A percentile compares a stretch with the other conserved stretches of the same genome.
Conservation (phyloP, 2,113 vertebrate genomes). For the Rhagologus leucostigma region DNA sequence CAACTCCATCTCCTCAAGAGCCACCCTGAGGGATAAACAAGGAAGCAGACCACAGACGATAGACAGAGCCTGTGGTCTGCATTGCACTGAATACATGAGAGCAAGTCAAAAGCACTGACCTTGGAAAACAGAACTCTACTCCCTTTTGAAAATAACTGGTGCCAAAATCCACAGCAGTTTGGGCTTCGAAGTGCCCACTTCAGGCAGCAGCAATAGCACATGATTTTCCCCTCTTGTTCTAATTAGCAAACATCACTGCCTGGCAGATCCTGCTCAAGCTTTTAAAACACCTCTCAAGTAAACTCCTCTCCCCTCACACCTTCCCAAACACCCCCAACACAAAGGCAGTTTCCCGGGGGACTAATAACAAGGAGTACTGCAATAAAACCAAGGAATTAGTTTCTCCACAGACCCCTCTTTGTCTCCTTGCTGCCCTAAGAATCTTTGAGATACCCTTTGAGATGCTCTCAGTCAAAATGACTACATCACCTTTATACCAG, state of each 20-base stretch:
- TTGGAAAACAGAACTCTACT: neutral
- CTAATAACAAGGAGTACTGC: neutral
- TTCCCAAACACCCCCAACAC: neutral
- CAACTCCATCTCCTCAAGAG: neutral
- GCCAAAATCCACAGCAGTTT: neutral
- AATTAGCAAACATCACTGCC: neutral
- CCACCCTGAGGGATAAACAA: neutral
- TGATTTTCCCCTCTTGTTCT: neutral
- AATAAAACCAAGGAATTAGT: neutral
- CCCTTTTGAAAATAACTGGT: neutral
- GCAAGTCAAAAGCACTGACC: neutral
- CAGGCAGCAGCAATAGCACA: neutral
- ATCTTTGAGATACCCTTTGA: neutral
- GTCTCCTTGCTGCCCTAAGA: neutral
- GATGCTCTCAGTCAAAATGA: neutral
- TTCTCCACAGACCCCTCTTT: neutral
- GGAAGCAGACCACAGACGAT: neutral
- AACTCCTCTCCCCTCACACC: neutral
- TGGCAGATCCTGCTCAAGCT: neutral
- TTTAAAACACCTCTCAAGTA: neutral
- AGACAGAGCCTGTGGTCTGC: neutral
- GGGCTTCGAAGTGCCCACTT: neutral
- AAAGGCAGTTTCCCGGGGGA: neutral
- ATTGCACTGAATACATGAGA: fast-evolving
- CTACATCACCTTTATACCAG: neutral